Base-by-base conservation (phyloP, 2,888 invertebrate species). In the Elegia similella region DNA sequence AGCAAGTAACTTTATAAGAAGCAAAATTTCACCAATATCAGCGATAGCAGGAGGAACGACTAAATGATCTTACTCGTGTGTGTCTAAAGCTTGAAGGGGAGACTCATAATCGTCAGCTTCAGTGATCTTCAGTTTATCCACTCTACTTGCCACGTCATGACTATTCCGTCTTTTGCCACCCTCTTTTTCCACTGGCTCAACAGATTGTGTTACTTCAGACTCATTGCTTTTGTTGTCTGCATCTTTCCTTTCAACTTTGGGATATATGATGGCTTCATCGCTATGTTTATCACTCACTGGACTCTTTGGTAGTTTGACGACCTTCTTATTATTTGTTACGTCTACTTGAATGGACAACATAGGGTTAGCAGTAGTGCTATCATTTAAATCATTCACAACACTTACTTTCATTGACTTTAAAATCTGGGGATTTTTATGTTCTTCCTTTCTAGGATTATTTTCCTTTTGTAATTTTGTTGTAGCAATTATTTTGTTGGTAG, bases 21-120 rank as follows among this genome's bases (percentile, higher is more conserved):
- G 50, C 50, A 34, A 34, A 34, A 23, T 44, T 55, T 23, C 42
- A 52, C 42, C 50, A 55, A 46, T 38, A 55, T 23, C 47, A 23
- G 47, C 47, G 13, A n/a, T n/a, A 55, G 13, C 15, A 55, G 23
- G 32, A 58, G 38, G 55, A 57, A 23, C 47, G 42, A 58, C 55
- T 56, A 55, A 47, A 34, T 32, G 30, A 64, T 83, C 87, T 88
- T 82, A 88, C 88, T 72, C 76, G 55, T 72, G 77, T 55, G 65
- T 66, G 57, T 74, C 78, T 66, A 90, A 78, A 17, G 89, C 81
- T 60, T 84, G 83, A 32, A 91, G 66, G 29, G 91, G 91, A 7
- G 91, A 91, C 72, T 75, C 78, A 61, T 91, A 91, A 67, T 91
- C 90, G 62, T 80, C 73, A 1, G 64, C 55, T n/a, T 65, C 67